Evolutionary conservation across 2,113 vertebrate genomes (phyloP).

Genomic region (Willisornis vidua): DNA sequence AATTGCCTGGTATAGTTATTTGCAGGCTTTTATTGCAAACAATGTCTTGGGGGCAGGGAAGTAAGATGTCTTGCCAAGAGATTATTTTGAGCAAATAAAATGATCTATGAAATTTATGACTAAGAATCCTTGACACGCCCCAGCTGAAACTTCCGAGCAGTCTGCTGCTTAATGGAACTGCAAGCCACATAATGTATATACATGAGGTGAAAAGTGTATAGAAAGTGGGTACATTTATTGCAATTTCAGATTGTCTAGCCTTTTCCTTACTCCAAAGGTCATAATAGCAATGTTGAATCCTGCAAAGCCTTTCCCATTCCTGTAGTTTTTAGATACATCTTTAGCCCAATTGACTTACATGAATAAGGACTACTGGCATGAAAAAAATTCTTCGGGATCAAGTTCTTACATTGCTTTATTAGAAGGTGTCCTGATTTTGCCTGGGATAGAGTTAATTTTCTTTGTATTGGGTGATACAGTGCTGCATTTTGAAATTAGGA

Average conservation of each 20-base stretch:
- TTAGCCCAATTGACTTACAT: background rate
- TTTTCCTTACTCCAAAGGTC: background rate
- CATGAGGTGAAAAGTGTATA: background rate
- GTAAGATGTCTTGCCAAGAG: constrained; percentile 47
- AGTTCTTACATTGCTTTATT: background rate
- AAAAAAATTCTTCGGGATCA: background rate
- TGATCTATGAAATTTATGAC: constrained; percentile 41
- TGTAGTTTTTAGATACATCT: background rate
- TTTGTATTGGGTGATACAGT: background rate
- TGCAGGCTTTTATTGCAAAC: constrained; percentile 42
- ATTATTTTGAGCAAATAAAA: constrained; percentile 59
- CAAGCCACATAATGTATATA: background rate
- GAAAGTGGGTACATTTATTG: background rate
- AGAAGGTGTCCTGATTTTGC: background rate
- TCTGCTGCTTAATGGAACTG: background rate
- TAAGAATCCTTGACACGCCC: background rate
- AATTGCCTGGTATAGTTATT: constrained; percentile 42
- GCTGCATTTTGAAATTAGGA: background rate
- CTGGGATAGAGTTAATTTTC: background rate
- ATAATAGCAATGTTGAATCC: background rate
- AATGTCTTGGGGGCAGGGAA: constrained; percentile 27
- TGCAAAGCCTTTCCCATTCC: background rate
- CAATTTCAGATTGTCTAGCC: background rate
- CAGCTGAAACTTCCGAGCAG: background rate
- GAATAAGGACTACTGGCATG: background rate